phyloP scores from a whole-genome alignment of 1,140 invertebrate species.

The Oppia nitens region DNA sequence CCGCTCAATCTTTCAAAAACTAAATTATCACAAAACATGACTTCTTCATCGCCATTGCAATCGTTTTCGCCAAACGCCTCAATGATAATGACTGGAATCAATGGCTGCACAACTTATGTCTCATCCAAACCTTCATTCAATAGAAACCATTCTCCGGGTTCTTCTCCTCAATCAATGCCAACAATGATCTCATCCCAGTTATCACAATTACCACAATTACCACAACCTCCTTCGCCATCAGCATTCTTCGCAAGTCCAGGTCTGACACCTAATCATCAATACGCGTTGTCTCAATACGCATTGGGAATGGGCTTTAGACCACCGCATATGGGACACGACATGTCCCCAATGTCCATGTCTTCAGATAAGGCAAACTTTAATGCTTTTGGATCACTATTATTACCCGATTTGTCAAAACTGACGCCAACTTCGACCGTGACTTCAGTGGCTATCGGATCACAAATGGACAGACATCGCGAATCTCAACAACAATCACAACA shows the following conservation, averaged over 20 bases:
- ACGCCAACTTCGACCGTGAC: background rate
- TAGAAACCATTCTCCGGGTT: background rate
- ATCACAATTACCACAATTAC: too few species aligned
- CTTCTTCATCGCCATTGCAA: background rate
- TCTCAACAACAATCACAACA: background rate
- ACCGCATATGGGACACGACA: background rate
- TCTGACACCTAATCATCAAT: background rate
- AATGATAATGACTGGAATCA: background rate
- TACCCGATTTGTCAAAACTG: background rate
- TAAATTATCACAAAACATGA: background rate
- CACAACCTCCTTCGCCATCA: background rate
- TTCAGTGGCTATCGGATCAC: background rate
- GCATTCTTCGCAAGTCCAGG: background rate
- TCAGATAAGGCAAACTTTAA: background rate
- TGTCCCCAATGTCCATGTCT: background rate
- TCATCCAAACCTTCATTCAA: background rate
- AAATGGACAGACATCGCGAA: background rate
- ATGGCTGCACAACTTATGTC: background rate
- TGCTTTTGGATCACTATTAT: background rate
- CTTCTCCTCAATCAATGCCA: background rate
- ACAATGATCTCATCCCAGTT: background rate
- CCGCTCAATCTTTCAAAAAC: background rate
- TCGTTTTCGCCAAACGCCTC: background rate
- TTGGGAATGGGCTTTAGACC: background rate
- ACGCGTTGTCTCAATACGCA: background rate